phyloP scores from a whole-genome alignment of 2,888 invertebrate genomes.

The Odiellus spinosus region DNA sequence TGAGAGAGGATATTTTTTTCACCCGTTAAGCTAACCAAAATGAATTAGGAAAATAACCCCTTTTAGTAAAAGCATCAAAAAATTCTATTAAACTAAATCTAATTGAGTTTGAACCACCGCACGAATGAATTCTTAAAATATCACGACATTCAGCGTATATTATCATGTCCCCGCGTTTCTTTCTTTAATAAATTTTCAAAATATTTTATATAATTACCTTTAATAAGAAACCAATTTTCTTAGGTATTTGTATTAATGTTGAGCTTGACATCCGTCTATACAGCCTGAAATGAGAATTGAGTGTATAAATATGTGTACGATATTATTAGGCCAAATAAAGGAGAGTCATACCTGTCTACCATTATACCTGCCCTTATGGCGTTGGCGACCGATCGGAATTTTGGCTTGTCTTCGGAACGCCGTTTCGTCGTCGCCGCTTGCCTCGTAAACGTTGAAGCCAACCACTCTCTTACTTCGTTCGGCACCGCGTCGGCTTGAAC shows the following conservation, averaged over 20 bases:
- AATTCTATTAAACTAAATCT: too few relatives aligned
- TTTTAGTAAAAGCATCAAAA: too few relatives aligned
- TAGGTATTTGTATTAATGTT: conserved; percentile 66
- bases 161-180: too few relatives aligned
- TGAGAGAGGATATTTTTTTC: too few relatives aligned
- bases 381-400: conserved; percentile 87
- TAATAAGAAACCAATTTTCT: conserved; percentile 50
- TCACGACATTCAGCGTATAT: too few relatives aligned
- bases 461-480: conserved; percentile 88
- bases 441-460: conserved; percentile 87
- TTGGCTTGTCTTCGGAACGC: conserved; percentile 45
- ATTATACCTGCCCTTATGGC: conserved; percentile 92
- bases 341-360: conserved; percentile 56
- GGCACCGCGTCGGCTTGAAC: conserved; percentile 93
- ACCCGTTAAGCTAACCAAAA: too few relatives aligned
- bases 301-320: too few relatives aligned
- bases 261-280: conserved; percentile 51
- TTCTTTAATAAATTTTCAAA: conserved; percentile 22
- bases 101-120: too few relatives aligned
- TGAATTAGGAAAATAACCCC: too few relatives aligned
- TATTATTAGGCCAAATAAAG: not conserved
- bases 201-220: conserved; percentile 35
- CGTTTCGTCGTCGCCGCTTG: conserved; percentile 63
- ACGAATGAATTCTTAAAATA: too few relatives aligned
- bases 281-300: conserved; percentile 41